Evolutionary conservation across 2,113 vertebrate genomes (phyloP).

Genomic region (Callipepla californica): DNA sequence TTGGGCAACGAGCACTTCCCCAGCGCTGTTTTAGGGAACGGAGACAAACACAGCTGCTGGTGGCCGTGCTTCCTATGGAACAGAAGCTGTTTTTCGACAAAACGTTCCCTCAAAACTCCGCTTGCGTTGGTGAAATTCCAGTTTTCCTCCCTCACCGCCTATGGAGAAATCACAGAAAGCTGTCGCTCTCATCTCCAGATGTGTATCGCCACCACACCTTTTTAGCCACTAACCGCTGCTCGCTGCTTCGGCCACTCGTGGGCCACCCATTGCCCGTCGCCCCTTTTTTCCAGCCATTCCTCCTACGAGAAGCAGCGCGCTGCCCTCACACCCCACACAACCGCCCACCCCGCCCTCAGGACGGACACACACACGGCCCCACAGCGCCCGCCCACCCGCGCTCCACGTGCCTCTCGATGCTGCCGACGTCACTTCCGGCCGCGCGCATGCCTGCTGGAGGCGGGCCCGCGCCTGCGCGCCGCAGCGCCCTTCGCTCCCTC

Average conservation of each 20-base stretch:
- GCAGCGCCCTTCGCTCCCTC: no score
- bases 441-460: no score
- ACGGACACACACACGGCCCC: no score
- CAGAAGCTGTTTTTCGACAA: rapidly evolving
- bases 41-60: background rate
- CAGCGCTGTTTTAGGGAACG: background rate
- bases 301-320: rapidly evolving
- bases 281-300: rapidly evolving
- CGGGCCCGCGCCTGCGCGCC: no score
- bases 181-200: no score
- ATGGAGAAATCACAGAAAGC: rapidly evolving
- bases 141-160: rapidly evolving
- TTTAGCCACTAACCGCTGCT: background rate
- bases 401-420: no score
- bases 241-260: rapidly evolving
- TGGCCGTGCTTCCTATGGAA: rapidly evolving
- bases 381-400: no score
- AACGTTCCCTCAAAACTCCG: background rate
- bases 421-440: no score
- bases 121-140: rapidly evolving
- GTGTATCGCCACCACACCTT: rapidly evolving
- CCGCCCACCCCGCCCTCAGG: no score
- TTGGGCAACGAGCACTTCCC: background rate
- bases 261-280: rapidly evolving
- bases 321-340: rapidly evolving